phyloP scores from a whole-genome alignment of 2,113 vertebrate species.

The Atherinomorus stipes region DNA sequence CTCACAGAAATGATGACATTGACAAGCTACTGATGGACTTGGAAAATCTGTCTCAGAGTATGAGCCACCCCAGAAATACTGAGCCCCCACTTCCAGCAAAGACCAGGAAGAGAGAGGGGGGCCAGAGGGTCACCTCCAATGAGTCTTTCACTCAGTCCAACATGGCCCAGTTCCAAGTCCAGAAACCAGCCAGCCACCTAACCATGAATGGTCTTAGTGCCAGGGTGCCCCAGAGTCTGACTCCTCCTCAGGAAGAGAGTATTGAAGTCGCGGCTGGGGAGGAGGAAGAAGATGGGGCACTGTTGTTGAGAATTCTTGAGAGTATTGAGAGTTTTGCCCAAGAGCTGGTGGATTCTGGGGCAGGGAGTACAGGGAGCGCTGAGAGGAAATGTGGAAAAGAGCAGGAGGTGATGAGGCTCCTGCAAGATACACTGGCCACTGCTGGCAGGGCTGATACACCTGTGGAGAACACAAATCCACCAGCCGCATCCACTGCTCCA shows the following conservation, averaged over 20 bases:
- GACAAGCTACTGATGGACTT: constrained; percentile 96
- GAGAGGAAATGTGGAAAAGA: constrained; percentile 85
- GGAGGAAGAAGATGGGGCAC: constrained; percentile 93
- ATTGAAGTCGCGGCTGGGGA: constrained; percentile 79
- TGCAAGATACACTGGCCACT: constrained; percentile 91
- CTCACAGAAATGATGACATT: constrained; percentile 90
- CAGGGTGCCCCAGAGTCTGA: constrained; percentile 22
- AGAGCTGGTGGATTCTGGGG: constrained; percentile 94
- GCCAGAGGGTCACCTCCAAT: constrained; percentile 33
- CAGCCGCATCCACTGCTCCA: constrained; percentile 27
- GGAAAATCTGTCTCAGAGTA: constrained; percentile 96
- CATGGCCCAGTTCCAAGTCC: constrained; percentile 64
- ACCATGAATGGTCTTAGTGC: constrained; percentile 77
- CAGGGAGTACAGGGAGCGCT: constrained; percentile 90
- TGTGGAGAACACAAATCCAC: constrained; percentile 48
- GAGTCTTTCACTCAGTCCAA: constrained; percentile 55
- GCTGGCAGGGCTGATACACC: constrained; percentile 81
- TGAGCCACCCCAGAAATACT: constrained; percentile 76
- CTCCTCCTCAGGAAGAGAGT: constrained; percentile 46
- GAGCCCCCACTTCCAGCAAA: constrained; percentile 85
- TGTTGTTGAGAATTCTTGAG: constrained; percentile 92
- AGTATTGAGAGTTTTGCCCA: constrained; percentile 99
- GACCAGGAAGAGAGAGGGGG: constrained; percentile 72
- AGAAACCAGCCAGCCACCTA: constrained; percentile 69
- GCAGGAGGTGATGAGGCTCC: constrained; percentile 95